These are phyloP conservation scores for Scartelaos histophorus DNA, from an alignment of 2,113 vertebrate genomes.

Conservation along the genomic window DNA sequence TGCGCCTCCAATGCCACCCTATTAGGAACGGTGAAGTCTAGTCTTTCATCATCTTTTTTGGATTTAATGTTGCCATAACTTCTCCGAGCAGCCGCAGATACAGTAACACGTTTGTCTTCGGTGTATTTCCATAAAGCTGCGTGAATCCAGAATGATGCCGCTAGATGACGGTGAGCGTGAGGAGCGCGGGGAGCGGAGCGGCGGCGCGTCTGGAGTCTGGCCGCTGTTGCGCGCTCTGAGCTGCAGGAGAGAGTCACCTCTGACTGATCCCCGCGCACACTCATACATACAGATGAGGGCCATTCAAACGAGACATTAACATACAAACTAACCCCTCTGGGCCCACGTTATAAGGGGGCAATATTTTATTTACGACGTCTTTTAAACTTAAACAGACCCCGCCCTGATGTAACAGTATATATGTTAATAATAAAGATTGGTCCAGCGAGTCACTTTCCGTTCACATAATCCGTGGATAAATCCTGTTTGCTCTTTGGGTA, in stretches of 20 bases:
- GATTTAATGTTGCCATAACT: background rate
- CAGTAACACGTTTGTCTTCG: background rate
- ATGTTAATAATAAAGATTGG: background rate
- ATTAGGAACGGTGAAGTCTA: background rate
- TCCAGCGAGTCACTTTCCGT: background rate
- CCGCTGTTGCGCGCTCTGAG: conserved; percentile 1
- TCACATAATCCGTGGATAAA: conserved; percentile 2
- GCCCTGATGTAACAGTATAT: background rate
- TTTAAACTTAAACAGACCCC: background rate
- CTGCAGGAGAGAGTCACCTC: background rate
- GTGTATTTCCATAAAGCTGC: background rate
- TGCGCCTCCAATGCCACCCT: background rate
- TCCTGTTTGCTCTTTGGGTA: background rate
- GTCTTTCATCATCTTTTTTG: background rate
- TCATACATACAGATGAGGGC: background rate
- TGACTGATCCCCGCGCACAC: conserved; percentile 1
- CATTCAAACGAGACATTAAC: background rate
- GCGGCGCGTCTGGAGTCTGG: conserved; percentile 2
- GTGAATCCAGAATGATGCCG: background rate
- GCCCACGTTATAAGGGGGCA: background rate
- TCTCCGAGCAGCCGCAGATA: background rate
- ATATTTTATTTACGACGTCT: background rate
- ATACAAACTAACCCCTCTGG: background rate
- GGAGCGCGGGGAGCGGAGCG: background rate
- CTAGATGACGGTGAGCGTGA: background rate